Evolutionary conservation across 2,888 invertebrate genomes (phyloP).

Genomic region (Cheilosia pagana): DNA sequence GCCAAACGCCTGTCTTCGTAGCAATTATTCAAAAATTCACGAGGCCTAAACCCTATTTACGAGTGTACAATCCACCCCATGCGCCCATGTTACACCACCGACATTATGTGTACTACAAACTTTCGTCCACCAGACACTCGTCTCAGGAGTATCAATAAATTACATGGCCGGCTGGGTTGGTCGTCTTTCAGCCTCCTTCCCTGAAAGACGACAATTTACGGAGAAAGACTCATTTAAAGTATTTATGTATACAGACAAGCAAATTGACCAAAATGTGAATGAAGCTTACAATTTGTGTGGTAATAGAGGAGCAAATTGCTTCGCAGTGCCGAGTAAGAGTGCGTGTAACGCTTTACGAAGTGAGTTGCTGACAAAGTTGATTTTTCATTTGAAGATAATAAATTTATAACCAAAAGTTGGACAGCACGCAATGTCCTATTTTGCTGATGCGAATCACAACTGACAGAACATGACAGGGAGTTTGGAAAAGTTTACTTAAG

Average conservation of each 20-base stretch:
- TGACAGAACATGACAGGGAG: no score
- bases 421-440: no score
- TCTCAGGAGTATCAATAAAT: slow-evolving; percentile 3
- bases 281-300: no score
- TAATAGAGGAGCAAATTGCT: no score
- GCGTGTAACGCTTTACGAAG: no score
- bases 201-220: slow-evolving; percentile 9
- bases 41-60: not conserved
- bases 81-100: no score
- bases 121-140: not conserved
- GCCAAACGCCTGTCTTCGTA: slow-evolving; percentile 5
- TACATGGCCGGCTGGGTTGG: not conserved
- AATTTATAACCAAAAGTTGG: no score
- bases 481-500: no score
- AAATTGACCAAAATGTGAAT: slow-evolving; percentile 8
- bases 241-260: not conserved
- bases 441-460: no score
- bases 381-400: no score
- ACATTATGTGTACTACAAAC: not conserved
- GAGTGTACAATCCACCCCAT: not conserved
- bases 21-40: not conserved
- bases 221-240: not conserved
- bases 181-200: not conserved
- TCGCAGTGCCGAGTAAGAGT: no score
- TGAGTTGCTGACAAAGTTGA: no score